A percentile compares a stretch with the other conserved stretches of the same genome.
phyloP scores from a whole-genome alignment of 2,797 vertebrate genomes.

The Pagetopsis macropterus region DNA sequence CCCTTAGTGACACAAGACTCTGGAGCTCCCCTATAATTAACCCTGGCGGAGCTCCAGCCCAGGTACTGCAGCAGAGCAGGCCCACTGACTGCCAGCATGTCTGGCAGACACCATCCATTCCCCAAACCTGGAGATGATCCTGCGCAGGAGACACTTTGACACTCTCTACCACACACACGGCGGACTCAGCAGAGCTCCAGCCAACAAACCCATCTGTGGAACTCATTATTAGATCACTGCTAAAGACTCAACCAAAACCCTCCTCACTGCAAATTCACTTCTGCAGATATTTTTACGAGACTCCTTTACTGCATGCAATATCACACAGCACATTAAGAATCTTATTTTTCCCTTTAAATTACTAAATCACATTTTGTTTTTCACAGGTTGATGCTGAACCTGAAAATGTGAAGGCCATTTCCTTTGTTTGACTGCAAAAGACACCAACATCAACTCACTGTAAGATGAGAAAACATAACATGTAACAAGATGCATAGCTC shows the following conservation, averaged over 20 bases:
- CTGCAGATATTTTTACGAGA: slow-evolving; percentile 39
- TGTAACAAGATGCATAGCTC: slow-evolving; percentile 27
- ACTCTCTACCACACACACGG: slow-evolving; percentile 74
- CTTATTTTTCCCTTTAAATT: not conserved
- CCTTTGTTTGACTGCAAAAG: slow-evolving; percentile 23
- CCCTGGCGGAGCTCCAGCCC: slow-evolving; percentile 85
- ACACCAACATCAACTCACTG: not conserved
- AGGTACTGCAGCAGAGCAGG: slow-evolving; percentile 82
- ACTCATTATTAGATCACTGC: slow-evolving; percentile 80
- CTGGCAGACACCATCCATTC: slow-evolving; percentile 84
- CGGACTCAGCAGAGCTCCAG: slow-evolving; percentile 77
- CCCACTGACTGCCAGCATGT: slow-evolving; percentile 80
- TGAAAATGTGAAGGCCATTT: not conserved
- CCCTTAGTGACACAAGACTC: slow-evolving; percentile 83
- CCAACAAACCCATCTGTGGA: slow-evolving; percentile 83
- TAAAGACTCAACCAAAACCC: slow-evolving; percentile 75
- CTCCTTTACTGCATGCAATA: slow-evolving; percentile 7
- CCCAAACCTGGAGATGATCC: slow-evolving; percentile 82
- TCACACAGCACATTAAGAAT: not conserved
- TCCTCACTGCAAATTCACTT: slow-evolving; percentile 46
- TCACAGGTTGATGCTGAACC: not conserved
- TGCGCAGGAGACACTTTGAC: slow-evolving; percentile 84
- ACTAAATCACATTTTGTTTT: not conserved
- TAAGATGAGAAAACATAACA: not conserved
- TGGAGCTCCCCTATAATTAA: slow-evolving; percentile 88